Conservation (phyloP, 2,888 invertebrate species). For the Drosophila trichaetosa region DNA sequence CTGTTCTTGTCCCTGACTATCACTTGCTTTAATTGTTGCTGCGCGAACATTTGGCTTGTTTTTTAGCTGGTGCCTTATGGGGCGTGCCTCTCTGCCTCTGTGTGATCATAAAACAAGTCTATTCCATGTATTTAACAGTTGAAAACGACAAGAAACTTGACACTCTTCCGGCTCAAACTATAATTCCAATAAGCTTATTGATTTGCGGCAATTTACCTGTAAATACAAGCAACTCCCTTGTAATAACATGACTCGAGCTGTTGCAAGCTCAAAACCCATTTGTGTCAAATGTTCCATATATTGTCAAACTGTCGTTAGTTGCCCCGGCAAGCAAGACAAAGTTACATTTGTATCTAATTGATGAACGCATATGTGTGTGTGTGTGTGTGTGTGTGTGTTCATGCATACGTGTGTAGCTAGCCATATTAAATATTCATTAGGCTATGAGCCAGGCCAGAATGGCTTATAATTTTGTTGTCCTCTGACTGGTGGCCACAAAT, state of each 20-base stretch:
- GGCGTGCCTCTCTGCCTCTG: not conserved
- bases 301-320: constrained; percentile 59
- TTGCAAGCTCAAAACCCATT: constrained; percentile 30
- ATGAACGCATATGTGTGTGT: not conserved
- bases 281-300: constrained; percentile 40
- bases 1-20: not conserved
- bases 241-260: constrained; percentile 12
- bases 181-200: constrained; percentile 29
- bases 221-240: not conserved
- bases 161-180: not conserved
- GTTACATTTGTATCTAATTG: not conserved
- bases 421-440: constrained; percentile 46
- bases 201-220: constrained; percentile 28
- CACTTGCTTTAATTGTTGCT: not conserved
- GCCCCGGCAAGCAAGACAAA: not conserved
- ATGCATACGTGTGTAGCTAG: not conserved
- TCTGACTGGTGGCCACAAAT: constrained; percentile 17
- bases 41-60: not conserved
- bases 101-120: not conserved
- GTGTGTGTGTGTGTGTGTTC: constrained; percentile 2
- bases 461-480: constrained; percentile 28
- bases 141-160: constrained; percentile 2
- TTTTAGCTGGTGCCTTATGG: not conserved
- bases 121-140: not conserved
- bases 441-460: constrained; percentile 22